phyloP scores from a whole-genome alignment of 1,140 invertebrate genomes.

The Amphibalanus amphitrite region DNA sequence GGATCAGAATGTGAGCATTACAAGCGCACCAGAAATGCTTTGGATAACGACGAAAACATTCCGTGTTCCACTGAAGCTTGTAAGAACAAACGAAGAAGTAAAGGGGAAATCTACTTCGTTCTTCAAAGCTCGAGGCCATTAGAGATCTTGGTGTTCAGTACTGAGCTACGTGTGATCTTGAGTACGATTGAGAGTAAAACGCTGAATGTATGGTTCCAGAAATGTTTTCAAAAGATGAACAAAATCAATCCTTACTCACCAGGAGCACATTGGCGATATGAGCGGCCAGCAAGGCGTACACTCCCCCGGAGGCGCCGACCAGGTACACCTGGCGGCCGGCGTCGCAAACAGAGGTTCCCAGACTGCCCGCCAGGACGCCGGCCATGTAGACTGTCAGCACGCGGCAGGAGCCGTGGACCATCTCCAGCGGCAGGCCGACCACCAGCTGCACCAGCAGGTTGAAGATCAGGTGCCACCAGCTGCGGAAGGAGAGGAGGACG shows the following conservation, averaged over 20 bases:
- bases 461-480: constrained; percentile 86
- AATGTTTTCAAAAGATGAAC: not conserved
- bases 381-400: constrained; percentile 84
- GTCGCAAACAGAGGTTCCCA: constrained; percentile 88
- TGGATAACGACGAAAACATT: too few species aligned
- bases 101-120: too few species aligned
- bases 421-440: constrained; percentile 82
- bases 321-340: constrained; percentile 62
- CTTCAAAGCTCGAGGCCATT: not conserved
- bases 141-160: not conserved
- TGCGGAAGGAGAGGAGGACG: constrained; percentile 28
- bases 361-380: constrained; percentile 72
- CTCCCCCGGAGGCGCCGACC: constrained; percentile 76
- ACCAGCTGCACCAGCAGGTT: constrained; percentile 80
- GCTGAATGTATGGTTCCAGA: not conserved
- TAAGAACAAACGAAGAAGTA: not conserved
- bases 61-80: not conserved
- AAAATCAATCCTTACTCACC: constrained; percentile 24
- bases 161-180: not conserved
- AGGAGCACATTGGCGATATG: constrained; percentile 86
- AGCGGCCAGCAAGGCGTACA: constrained; percentile 81
- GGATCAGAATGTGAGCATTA: too few species aligned
- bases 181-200: not conserved
- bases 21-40: too few species aligned
- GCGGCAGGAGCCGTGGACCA: constrained; percentile 84